These are phyloP conservation scores for Sinotaia quadrata DNA, from an alignment of 2,888 invertebrate genomes.

Conservation along the genomic window DNA sequence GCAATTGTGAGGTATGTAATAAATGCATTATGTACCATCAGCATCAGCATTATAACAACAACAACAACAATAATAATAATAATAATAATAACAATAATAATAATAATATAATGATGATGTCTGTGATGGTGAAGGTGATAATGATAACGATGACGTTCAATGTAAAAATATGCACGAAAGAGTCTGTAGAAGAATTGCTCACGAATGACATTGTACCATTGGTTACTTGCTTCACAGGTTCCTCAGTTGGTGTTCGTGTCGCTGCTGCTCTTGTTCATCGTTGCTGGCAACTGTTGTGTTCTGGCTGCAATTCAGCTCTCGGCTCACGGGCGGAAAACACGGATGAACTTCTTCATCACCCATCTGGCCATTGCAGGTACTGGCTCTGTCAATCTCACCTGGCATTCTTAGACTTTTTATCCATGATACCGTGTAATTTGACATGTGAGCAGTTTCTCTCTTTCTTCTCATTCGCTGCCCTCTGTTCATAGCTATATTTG, in stretches of 20 bases:
- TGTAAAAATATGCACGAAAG: no score
- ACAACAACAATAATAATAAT: constrained; percentile 5
- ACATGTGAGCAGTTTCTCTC: no score
- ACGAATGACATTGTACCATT: no score
- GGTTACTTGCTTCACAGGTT: constrained; percentile 77
- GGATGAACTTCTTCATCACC: constrained; percentile 97
- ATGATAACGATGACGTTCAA: no score
- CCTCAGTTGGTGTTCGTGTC: constrained; percentile 90
- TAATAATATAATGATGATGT: constrained; percentile 8
- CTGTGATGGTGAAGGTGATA: neutral
- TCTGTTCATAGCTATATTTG: no score
- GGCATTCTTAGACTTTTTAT: neutral
- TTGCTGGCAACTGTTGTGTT: constrained; percentile 90
- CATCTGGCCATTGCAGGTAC: constrained; percentile 79
- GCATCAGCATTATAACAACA: no score
- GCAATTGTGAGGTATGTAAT: no score
- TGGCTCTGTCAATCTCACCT: no score
- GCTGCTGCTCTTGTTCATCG: constrained; percentile 87
- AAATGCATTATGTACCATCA: no score
- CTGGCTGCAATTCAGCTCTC: constrained; percentile 86
- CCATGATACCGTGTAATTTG: no score
- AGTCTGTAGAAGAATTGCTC: no score
- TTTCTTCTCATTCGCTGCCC: constrained; percentile 7
- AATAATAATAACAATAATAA: neutral
- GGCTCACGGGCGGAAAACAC: constrained; percentile 84